These are phyloP conservation scores for Pinna nobilis DNA, from an alignment of 1,140 invertebrate genomes.

Conservation along the genomic window DNA sequence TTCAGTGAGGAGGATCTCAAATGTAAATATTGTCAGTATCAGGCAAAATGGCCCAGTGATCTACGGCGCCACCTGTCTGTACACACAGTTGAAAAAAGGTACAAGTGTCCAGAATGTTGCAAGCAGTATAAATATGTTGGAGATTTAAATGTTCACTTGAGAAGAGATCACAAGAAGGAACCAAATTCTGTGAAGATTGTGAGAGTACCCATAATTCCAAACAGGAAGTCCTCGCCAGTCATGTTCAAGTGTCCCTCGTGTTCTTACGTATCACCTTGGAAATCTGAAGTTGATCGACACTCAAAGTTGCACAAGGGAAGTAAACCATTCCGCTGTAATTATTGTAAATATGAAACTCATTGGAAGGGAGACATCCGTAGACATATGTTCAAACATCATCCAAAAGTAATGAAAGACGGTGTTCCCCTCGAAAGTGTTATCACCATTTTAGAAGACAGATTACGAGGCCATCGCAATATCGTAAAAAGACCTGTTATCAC, in stretches of 20 bases:
- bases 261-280: constrained; percentile 60
- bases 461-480: neutral
- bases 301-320: constrained; percentile 63
- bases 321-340: constrained; percentile 70
- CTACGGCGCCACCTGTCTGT: constrained; percentile 82
- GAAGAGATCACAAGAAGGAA: constrained; percentile 65
- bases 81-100: constrained; percentile 77
- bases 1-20: constrained; percentile 52
- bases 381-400: constrained; percentile 75
- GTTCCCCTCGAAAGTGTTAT: constrained; percentile 49
- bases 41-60: constrained; percentile 90
- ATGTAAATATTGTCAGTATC: constrained; percentile 85
- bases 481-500: no score
- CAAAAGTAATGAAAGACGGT: constrained; percentile 49
- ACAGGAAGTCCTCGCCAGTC: constrained; percentile 61
- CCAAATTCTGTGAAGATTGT: constrained; percentile 53
- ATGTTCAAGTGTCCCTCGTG: constrained; percentile 67
- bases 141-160: constrained; percentile 72
- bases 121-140: constrained; percentile 75
- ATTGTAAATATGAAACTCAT: constrained; percentile 71
- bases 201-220: constrained; percentile 58
- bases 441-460: constrained; percentile 33
- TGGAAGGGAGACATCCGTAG: constrained; percentile 76
- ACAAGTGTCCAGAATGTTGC: constrained; percentile 71
- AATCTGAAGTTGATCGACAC: constrained; percentile 68